Evolutionary conservation across 35 echinoderm and acorn worm genomes (phyloP).

Genomic region (Heliocidaris tuberculata): DNA sequence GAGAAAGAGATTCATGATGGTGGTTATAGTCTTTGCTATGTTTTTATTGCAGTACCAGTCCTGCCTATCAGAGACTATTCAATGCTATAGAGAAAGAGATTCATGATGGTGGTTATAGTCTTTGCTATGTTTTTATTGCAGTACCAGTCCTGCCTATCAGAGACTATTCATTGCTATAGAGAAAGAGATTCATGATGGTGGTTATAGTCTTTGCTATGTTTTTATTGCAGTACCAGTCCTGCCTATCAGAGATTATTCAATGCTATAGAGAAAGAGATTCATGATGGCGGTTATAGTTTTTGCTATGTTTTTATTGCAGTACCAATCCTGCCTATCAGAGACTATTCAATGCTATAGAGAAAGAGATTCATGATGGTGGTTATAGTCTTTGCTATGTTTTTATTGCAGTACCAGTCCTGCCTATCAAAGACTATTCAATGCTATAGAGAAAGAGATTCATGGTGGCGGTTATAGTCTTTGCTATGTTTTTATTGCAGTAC

Average conservation of each 20-base stretch:
- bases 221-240: background rate
- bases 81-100: no score
- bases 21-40: background rate
- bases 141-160: background rate
- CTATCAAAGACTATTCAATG: no score
- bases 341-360: conserved; percentile 60
- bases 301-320: background rate
- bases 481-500: conserved; percentile 20
- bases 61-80: no score
- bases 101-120: no score
- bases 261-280: no score
- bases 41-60: background rate
- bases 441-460: no score
- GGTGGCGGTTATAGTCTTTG: no score
- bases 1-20: background rate
- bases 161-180: background rate
- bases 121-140: background rate
- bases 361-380: conserved; percentile 49
- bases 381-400: no score
- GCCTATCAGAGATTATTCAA: no score
- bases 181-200: background rate
- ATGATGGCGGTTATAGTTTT: no score
- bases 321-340: conserved; percentile 61
- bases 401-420: no score
- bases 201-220: background rate